A percentile compares a stretch with the other conserved stretches of the same genome.
Evolutionary conservation across 1,140 invertebrate genomes (phyloP).

Genomic region (Dinothrombium tinctorium): DNA sequence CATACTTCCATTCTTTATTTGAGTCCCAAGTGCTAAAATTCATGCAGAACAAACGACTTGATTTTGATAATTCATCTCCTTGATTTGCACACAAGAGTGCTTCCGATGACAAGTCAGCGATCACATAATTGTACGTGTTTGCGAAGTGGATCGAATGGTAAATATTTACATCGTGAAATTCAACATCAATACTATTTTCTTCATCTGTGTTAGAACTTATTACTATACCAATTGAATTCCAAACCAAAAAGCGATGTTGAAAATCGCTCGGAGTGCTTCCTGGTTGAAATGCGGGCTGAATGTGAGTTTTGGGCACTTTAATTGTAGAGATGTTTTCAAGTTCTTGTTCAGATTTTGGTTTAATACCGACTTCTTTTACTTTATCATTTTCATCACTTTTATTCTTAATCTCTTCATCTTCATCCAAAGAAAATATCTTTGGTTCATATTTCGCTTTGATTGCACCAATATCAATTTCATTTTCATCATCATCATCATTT

Average conservation of each 20-base stretch:
- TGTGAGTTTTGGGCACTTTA: too few relatives aligned
- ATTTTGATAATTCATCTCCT: slow-evolving; percentile 21
- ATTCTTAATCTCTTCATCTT: slow-evolving; percentile 10
- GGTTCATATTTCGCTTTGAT: slow-evolving; percentile 18
- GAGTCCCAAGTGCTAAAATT: slow-evolving; percentile 45
- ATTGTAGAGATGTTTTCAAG: too few relatives aligned
- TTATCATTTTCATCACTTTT: too few relatives aligned
- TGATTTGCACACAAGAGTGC: slow-evolving; percentile 54
- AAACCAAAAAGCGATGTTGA: slow-evolving; percentile 57
- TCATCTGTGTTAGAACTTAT: slow-evolving; percentile 42
- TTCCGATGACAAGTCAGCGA: slow-evolving; percentile 54
- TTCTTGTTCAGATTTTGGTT: too few relatives aligned
- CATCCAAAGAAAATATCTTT: slow-evolving; percentile 13
- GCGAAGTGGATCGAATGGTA: slow-evolving; percentile 71
- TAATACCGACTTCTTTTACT: too few relatives aligned
- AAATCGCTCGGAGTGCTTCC: slow-evolving; percentile 61
- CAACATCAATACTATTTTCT: slow-evolving; percentile 58
- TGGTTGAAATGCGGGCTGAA: slow-evolving; percentile 65
- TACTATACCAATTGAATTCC: slow-evolving; percentile 46
- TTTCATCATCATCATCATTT: slow-evolving; percentile 20
- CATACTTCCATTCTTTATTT: slow-evolving; percentile 63
- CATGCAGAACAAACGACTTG: slow-evolving; percentile 44
- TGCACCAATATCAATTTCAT: slow-evolving; percentile 24
- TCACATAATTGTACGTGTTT: slow-evolving; percentile 47
- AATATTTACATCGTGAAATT: slow-evolving; percentile 72